Evolutionary conservation across 2,113 vertebrate genomes (phyloP).

Genomic region (Pluvialis apricaria): DNA sequence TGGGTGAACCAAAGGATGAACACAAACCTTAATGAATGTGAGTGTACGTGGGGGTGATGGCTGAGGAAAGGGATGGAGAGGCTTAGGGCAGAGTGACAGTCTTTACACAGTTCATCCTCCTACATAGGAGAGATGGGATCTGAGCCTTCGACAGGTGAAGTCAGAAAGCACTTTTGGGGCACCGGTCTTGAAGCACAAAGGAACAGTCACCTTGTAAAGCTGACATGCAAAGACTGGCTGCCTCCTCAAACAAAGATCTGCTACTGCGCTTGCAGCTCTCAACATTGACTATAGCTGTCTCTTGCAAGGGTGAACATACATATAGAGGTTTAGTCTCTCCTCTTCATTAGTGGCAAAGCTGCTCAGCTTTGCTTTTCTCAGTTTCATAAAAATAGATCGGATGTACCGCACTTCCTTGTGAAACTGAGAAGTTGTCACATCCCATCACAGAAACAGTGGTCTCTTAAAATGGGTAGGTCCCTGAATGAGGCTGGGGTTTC

Average conservation of each 20-base stretch:
- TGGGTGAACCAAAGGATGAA: neutral
- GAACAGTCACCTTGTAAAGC: neutral
- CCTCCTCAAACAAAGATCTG: neutral
- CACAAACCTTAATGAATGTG: neutral
- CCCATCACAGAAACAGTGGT: neutral
- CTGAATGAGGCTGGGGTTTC: neutral
- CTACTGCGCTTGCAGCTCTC: neutral
- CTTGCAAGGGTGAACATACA: neutral
- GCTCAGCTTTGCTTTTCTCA: neutral
- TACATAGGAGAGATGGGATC: neutral
- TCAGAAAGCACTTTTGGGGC: neutral
- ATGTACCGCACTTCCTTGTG: neutral
- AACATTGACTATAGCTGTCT: neutral
- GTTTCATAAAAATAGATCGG: neutral
- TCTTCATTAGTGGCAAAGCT: neutral
- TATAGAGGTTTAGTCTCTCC: neutral
- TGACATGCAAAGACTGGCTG: neutral
- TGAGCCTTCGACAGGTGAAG: neutral
- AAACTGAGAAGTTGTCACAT: neutral
- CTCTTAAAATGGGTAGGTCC: neutral
- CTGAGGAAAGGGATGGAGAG: neutral
- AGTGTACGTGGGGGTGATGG: rapidly evolving
- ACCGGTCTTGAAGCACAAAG: neutral
- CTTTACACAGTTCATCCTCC: neutral
- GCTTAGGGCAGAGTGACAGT: neutral